These are phyloP conservation scores for Mamestra brassicae DNA, from an alignment of 2,888 invertebrate species.

Conservation along the genomic window DNA sequence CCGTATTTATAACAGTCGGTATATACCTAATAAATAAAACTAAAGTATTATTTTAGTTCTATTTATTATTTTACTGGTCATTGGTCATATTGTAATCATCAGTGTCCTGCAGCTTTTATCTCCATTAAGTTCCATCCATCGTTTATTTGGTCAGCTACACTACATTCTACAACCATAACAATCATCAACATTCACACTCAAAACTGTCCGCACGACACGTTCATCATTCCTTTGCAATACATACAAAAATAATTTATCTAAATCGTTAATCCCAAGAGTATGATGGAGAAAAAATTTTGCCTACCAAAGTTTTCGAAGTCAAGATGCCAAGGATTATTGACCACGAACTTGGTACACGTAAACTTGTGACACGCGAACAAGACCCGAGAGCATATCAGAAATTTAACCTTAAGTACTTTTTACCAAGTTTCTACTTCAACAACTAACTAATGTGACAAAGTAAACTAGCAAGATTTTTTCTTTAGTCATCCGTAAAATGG, in stretches of 20 bases:
- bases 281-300: not conserved
- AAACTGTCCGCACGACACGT: not conserved
- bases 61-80: not conserved
- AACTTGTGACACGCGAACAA: slow-evolving; percentile 7
- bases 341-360: slow-evolving; percentile 16
- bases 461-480: not conserved
- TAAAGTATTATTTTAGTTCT: too few species aligned
- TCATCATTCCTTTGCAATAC: not conserved
- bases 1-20: not conserved
- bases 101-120: too few species aligned
- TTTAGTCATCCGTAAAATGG: not conserved
- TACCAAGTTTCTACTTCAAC: slow-evolving; percentile 22
- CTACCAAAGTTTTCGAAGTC: slow-evolving; percentile 11
- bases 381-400: slow-evolving; percentile 21
- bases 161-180: too few species aligned
- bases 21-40: too few species aligned
- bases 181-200: too few species aligned
- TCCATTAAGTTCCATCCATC: too few species aligned
- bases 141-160: too few species aligned
- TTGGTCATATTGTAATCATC: too few species aligned
- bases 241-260: not conserved
- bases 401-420: slow-evolving; percentile 20
- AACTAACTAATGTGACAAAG: not conserved
- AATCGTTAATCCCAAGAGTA: not conserved
- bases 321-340: not conserved